Evolutionary conservation across 2,888 invertebrate genomes (phyloP), one percentile per base, ranked within the genome.

Genomic region (Horisme vitalbata): DNA sequence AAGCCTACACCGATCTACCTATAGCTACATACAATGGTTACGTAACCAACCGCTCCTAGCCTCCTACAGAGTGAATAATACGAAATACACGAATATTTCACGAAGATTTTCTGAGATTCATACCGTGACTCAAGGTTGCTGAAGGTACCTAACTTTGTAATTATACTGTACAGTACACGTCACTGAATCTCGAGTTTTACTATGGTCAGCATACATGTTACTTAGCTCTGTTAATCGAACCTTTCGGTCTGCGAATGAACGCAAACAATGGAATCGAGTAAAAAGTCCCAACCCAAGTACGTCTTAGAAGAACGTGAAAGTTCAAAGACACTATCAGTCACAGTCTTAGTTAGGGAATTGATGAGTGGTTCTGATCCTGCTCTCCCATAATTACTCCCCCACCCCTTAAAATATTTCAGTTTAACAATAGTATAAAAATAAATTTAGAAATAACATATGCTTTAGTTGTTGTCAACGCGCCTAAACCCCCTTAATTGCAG

Each of bases 1-100:
- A 55, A 57, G 54, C 55, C 57, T 59, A 52, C 60, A 52, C 55
- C 55, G 59, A 55, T 56, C 56, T 45, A 41, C 50, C 45, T 47
- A 49, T 47, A 18, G 1, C 18, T 18, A 18, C 18, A 4, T 18
- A 18, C 18, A 1, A 18, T 47, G 49, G 51, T 45, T 55, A 49
- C 53, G 51, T 50, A 54, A 37, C 48, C 52, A 58, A 57, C 45
- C 45, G 44, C 18, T 18, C 18, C 4, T n/a, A n/a, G n/a, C n/a
- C 50, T 51, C 45, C 47, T 35, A 50, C 41, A 36, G 33, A 45
- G 41, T 34, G 24, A 41, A 32, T 41, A n/a, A n/a, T n/a, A n/a
- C n/a, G n/a, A n/a, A n/a, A n/a, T n/a, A n/a, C n/a, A 41, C 47
- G 41, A 47, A 45, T 47, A 33, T 44, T 53, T 51, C 51, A 51